Evolutionary conservation across 2,797 vertebrate genomes (phyloP).

Genomic region (Lacerta viridis): DNA sequence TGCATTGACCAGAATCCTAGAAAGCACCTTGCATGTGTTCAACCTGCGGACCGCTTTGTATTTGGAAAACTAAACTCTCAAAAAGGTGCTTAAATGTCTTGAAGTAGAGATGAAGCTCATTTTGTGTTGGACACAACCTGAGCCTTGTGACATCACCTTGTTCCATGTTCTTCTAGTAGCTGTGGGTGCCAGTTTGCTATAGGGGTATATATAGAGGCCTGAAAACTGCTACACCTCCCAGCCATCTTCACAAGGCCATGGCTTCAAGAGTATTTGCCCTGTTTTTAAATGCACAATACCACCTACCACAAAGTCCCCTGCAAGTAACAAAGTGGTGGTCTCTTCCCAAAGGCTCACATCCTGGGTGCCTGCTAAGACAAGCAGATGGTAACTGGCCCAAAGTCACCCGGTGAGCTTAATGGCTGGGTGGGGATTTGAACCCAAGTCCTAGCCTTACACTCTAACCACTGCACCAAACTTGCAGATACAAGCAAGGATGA

Average conservation of each 20-base stretch:
- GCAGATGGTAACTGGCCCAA: background rate
- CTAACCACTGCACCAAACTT: no score
- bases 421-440: no score
- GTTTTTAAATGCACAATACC: slow-evolving; percentile 26
- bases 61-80: background rate
- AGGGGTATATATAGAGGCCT: background rate
- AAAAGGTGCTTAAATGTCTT: background rate
- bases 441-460: background rate
- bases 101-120: background rate
- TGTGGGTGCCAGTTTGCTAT: background rate
- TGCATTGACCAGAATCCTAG: background rate
- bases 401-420: no score
- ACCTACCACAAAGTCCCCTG: slow-evolving; percentile 13
- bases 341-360: slow-evolving; percentile 17
- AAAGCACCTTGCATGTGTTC: background rate
- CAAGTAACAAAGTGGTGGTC: background rate
- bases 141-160: background rate
- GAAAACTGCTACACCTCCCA: no score
- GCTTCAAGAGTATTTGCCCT: background rate
- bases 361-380: slow-evolving; percentile 26
- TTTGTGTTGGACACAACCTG: background rate
- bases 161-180: background rate
- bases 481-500: slow-evolving; percentile 2
- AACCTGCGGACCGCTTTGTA: background rate
- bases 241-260: background rate